Conservation (phyloP, 2,113 vertebrate genomes). For the Asarcornis scutulata region DNA sequence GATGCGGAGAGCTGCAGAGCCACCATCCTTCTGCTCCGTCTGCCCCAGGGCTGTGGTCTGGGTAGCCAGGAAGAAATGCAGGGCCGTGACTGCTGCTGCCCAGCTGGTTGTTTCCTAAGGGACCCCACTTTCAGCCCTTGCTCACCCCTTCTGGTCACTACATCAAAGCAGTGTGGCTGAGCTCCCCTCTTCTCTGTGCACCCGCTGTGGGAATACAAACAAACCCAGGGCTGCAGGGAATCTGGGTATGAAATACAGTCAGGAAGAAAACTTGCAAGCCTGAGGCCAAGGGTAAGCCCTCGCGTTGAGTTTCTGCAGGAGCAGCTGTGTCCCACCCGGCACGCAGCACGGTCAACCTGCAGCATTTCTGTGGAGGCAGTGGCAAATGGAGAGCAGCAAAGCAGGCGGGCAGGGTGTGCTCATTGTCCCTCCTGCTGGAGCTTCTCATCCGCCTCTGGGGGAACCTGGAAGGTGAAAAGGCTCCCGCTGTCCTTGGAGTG, state of each 20-base stretch:
- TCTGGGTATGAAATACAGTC: accelerated
- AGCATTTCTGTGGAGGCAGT: not conserved
- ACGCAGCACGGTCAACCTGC: not conserved
- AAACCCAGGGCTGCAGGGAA: not conserved
- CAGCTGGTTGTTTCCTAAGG: not conserved
- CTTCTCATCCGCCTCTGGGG: not conserved
- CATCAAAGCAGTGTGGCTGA: accelerated
- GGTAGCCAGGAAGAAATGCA: accelerated
- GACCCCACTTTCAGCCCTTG: not conserved
- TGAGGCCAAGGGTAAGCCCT: not conserved
- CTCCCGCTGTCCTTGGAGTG: not conserved
- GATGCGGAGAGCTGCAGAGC: not conserved
- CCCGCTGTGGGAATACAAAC: accelerated
- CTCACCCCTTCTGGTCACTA: not conserved
- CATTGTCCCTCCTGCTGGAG: accelerated
- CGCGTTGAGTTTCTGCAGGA: not conserved
- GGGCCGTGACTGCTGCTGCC: not conserved
- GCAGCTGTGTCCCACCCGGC: accelerated
- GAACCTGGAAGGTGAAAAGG: not conserved
- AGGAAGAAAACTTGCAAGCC: not conserved
- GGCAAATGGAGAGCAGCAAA: not conserved
- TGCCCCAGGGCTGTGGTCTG: not conserved
- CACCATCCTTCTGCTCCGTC: not conserved
- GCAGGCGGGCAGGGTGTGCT: not conserved
- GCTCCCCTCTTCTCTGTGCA: too few species aligned